Evolutionary conservation across 2,113 vertebrate species (phyloP), one percentile per base, ranked within the genome.

Genomic region (Oplegnathus fasciatus): DNA sequence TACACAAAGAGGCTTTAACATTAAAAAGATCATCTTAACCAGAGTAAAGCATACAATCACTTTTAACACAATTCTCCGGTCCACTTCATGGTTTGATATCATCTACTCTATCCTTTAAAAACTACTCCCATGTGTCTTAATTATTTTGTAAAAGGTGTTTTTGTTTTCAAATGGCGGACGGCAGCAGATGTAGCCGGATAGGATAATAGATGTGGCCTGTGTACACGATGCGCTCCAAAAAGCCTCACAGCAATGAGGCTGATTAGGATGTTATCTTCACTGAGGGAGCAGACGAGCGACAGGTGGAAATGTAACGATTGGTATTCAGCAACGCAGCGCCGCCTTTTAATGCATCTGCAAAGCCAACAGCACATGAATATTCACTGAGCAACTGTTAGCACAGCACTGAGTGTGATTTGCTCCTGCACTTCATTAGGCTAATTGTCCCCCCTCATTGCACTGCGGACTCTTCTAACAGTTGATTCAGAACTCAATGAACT

Each of bases 371-470:
- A 66, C 91, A 95, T 95, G 93, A 94, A 96, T 95, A 95, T 95
- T 95, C 94, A 95, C 89, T 11, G 71, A 80, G 78, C 84, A 81
- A 82, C 90, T 92, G 93, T 91, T 91, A 92, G 91, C 92, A 90
- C 91, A 93, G 95, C 90, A 93, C 93, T 93, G 91, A 92, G 88
- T 95, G 93, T 94, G 94, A 94, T 93, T 92, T 87, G 90, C 87
- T 82, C 84, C 88, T 90, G 89, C 87, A 88, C 92, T 90, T 95
- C 93, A 95, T 96, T 95, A 94, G 80, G 85, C 91, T 96, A 96
- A 96, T 95, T 96, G 93, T 89, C 90, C 70, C 69, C 64, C 68
- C 84, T 90, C 80, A 70, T 93, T 90, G 89, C 87, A 71, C 86
- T 70, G 88, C 52, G 73, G 88, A 89, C 90, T 93, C 86, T 78